Conservation (phyloP, 2,888 invertebrate species). For the Peribatodes rhomboidaria region DNA sequence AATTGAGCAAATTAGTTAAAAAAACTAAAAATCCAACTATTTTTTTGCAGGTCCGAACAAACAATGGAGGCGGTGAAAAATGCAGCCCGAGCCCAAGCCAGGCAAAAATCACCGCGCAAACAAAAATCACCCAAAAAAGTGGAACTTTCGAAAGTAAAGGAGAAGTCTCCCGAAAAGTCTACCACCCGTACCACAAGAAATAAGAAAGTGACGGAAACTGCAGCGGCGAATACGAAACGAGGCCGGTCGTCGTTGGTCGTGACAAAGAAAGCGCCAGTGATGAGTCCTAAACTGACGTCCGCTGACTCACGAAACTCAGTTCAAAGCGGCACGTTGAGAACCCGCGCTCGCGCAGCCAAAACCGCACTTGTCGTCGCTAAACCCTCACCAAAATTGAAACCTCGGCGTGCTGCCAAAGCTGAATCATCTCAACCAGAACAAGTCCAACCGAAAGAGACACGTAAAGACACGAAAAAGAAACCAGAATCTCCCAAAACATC, state of each 20-base stretch:
- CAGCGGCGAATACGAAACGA: constrained; percentile 46
- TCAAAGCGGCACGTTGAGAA: constrained; percentile 16
- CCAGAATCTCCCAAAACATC: constrained; percentile 55
- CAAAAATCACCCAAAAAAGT: background rate
- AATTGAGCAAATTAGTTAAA: too few relatives aligned
- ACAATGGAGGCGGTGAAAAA: constrained; percentile 9
- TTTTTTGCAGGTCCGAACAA: constrained; percentile 33
- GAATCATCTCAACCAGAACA: constrained; percentile 10
- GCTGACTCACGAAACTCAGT: constrained; percentile 40
- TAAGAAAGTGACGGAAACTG: constrained; percentile 39
- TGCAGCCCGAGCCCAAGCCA: background rate
- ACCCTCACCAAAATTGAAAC: constrained; percentile 62
- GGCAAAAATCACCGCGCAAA: background rate
- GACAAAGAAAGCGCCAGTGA: constrained; percentile 62
- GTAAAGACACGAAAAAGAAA: constrained; percentile 37
- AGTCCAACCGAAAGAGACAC: constrained; percentile 41
- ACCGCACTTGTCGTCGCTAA: constrained; percentile 55
- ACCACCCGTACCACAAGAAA: constrained; percentile 47
- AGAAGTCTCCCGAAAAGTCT: constrained; percentile 19
- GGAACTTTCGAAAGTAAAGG: constrained; percentile 9
- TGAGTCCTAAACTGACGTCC: constrained; percentile 42
- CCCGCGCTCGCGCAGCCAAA: constrained; percentile 47
- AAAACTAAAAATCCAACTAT: too few relatives aligned
- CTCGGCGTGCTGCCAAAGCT: constrained; percentile 42
- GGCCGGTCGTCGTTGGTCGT: constrained; percentile 60